A percentile compares a stretch with the other conserved stretches of the same genome.
Conservation (phyloP, 1,140 invertebrate species). For the Sarcophaga peregrina region DNA sequence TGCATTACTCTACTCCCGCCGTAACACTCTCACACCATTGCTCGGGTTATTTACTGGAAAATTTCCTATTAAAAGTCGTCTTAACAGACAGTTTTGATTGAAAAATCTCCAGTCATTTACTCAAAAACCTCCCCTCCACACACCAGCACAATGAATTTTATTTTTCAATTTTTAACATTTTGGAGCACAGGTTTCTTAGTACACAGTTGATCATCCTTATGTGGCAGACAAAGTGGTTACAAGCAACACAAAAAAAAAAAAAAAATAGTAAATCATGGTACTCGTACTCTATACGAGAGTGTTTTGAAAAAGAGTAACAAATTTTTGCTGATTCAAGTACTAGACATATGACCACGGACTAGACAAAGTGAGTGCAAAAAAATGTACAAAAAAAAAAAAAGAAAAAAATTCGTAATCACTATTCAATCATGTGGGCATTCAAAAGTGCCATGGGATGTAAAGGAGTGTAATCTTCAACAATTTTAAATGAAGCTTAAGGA, state of each 20-base stretch:
- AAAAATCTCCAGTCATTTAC: conserved; percentile 3
- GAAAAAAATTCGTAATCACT: too few species aligned
- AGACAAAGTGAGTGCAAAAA: not conserved
- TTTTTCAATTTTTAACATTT: conserved; percentile 2
- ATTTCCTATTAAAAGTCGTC: conserved; percentile 2
- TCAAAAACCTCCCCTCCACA: too few species aligned
- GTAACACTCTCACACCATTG: not conserved
- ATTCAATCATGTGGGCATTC: conserved; percentile 13
- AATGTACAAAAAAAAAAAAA: too few species aligned
- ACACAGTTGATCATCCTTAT: not conserved
- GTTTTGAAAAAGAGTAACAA: not conserved
- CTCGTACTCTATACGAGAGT: not conserved
- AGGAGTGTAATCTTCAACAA: not conserved
- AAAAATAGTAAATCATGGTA: too few species aligned
- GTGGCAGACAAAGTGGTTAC: conserved; percentile 8
- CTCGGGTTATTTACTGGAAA: not conserved
- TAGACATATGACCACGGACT: not conserved
- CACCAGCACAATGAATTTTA: not conserved
- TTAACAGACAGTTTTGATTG: not conserved
- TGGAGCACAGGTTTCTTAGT: not conserved
- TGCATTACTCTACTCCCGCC: not conserved
- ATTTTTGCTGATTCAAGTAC: conserved; percentile 8
- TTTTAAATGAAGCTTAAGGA: too few species aligned
- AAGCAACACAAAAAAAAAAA: too few species aligned
- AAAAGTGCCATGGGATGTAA: not conserved